Percentiles rank a stretch among this genome's conserved stretches.
Evolutionary conservation across 2,113 vertebrate genomes (phyloP).

Genomic region (Struthio camelus): DNA sequence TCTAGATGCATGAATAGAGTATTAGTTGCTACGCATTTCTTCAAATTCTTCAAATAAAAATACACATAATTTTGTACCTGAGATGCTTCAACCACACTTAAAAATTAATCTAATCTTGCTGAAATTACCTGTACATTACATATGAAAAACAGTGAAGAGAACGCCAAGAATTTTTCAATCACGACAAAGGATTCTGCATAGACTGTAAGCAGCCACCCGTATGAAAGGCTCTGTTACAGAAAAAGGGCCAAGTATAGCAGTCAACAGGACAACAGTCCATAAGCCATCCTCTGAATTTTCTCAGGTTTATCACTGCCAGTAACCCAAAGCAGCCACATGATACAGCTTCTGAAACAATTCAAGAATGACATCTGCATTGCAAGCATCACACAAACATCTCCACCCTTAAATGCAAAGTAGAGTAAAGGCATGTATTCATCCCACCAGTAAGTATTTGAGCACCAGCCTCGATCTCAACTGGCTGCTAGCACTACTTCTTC

Average conservation of each 20-base stretch:
- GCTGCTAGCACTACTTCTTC: neutral
- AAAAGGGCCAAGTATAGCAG: neutral
- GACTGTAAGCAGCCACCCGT: neutral
- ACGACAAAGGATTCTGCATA: neutral
- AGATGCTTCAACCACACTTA: neutral
- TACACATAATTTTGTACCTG: neutral
- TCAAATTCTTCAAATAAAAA: neutral
- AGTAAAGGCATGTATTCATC: neutral
- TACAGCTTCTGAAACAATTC: neutral
- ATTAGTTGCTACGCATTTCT: neutral
- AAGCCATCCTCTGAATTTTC: neutral
- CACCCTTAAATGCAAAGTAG: neutral
- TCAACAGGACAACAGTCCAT: neutral
- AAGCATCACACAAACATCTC: neutral
- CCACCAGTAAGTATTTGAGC: neutral
- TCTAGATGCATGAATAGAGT: neutral
- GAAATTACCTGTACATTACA: neutral
- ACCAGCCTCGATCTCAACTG: neutral
- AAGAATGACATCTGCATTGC: neutral
- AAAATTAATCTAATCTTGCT: neutral
- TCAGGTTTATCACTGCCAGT: neutral
- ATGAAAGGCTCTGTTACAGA: neutral
- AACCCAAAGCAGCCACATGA: accelerated
- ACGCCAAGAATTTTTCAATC: neutral
- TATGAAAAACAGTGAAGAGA: neutral